Conservation (phyloP, 2,113 vertebrate species). For the Urocynchramus pylzowi region DNA sequence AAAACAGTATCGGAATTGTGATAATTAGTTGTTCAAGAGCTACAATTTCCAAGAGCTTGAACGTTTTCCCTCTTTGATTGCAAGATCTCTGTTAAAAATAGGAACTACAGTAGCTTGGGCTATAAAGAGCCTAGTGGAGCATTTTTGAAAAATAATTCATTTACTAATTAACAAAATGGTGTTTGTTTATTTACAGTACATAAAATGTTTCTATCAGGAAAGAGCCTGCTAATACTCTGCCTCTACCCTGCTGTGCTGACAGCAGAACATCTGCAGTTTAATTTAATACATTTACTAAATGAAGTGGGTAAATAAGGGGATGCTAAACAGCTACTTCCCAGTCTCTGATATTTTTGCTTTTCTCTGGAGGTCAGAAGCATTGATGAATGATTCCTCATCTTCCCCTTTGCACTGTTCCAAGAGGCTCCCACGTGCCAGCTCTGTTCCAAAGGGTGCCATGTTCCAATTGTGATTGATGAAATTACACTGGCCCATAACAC, state of each 20-base stretch:
- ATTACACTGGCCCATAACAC: neutral
- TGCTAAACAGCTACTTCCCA: conserved; percentile 59
- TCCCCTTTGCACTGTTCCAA: neutral
- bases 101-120: conserved; percentile 26
- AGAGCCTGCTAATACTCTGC: conserved; percentile 55
- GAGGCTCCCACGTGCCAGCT: neutral
- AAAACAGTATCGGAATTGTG: neutral
- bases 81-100: conserved; percentile 63
- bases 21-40: conserved; percentile 21
- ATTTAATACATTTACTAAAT: conserved; percentile 75
- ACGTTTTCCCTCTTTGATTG: neutral
- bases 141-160: conserved; percentile 74
- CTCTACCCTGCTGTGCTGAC: conserved; percentile 60
- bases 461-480: conserved; percentile 28
- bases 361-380: conserved; percentile 45
- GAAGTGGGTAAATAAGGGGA: conserved; percentile 72
- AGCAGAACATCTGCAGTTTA: conserved; percentile 77
- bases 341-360: conserved; percentile 59
- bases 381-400: conserved; percentile 1
- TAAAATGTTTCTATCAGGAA: conserved; percentile 74
- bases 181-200: conserved; percentile 76
- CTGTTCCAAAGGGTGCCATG: neutral
- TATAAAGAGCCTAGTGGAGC: conserved; percentile 63
- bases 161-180: conserved; percentile 78
- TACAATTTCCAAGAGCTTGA: neutral